Conservation (phyloP, 2,113 vertebrate genomes). For the Rhinogobius similis region DNA sequence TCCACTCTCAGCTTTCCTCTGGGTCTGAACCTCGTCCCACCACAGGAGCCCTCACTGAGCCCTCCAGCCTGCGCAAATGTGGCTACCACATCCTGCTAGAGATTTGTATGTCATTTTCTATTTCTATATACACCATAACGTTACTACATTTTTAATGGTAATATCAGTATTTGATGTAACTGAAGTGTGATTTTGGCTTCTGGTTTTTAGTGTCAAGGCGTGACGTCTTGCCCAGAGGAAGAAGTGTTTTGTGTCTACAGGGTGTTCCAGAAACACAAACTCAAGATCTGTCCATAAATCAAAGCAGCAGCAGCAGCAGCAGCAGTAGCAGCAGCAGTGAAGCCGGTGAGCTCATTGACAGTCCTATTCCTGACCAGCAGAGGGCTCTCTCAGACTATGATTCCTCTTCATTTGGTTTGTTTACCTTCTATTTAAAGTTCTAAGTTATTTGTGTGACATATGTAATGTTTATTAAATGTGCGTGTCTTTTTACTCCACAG, state of each 20-base stretch:
- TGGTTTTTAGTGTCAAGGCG: constrained; percentile 58
- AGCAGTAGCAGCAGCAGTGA: constrained; percentile 5
- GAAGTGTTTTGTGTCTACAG: constrained; percentile 51
- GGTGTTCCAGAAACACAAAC: constrained; percentile 40
- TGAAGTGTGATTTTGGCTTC: neutral
- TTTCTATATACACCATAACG: neutral
- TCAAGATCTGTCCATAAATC: constrained; percentile 13
- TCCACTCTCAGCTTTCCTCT: constrained; percentile 73
- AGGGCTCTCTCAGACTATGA: constrained; percentile 29
- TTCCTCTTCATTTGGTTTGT: constrained; percentile 51
- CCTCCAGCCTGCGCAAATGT: constrained; percentile 51
- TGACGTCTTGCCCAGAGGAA: constrained; percentile 60
- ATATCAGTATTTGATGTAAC: neutral
- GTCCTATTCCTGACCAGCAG: constrained; percentile 50
- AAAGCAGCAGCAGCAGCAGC: constrained; percentile 34
- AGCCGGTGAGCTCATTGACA: constrained; percentile 12
- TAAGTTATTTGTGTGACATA: neutral
- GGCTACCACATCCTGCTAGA: constrained; percentile 68
- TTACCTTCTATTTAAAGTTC: too few relatives aligned
- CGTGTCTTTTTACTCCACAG: constrained; percentile 15
- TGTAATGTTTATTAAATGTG: neutral
- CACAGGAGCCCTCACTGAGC: constrained; percentile 24
- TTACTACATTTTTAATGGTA: neutral
- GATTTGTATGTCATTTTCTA: constrained; percentile 43
- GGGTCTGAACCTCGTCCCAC: constrained; percentile 38